These are phyloP conservation scores for Philonicus albiceps DNA, from an alignment of 2,888 invertebrate genomes.

Conservation along the genomic window DNA sequence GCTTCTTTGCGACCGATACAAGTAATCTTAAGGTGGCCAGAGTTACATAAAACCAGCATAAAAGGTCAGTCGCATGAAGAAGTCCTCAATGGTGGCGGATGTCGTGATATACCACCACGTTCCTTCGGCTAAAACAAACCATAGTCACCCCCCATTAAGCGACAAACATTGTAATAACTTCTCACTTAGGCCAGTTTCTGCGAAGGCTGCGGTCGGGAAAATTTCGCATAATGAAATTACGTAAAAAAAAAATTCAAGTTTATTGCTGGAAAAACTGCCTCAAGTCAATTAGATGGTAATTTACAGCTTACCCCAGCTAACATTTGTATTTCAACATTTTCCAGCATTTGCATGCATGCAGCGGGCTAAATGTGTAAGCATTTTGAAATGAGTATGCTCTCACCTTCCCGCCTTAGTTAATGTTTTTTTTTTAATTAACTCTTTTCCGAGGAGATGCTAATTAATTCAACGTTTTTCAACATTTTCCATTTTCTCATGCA, in stretches of 20 bases:
- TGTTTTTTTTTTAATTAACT: conserved; percentile 27
- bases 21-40: neutral
- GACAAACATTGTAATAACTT: neutral
- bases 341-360: conserved; percentile 16
- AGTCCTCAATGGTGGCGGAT: conserved; percentile 36
- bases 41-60: neutral
- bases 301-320: neutral
- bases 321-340: neutral
- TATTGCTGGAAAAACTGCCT: neutral
- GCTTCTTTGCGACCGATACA: neutral
- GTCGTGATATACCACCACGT: conserved; percentile 48
- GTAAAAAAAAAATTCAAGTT: conserved; percentile 40
- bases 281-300: conserved; percentile 27
- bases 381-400: neutral
- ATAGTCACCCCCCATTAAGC: neutral
- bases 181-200: neutral
- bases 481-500: conserved; percentile 48
- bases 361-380: neutral
- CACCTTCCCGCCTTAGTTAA: neutral
- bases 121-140: neutral
- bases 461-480: conserved; percentile 10
- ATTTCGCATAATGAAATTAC: neutral
- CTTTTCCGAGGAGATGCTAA: neutral
- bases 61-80: conserved; percentile 44
- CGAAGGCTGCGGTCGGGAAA: conserved; percentile 24